Evolutionary conservation across 2,888 invertebrate genomes (phyloP), one percentile per base, ranked within the genome.

Genomic region (Fabriciana adippe): DNA sequence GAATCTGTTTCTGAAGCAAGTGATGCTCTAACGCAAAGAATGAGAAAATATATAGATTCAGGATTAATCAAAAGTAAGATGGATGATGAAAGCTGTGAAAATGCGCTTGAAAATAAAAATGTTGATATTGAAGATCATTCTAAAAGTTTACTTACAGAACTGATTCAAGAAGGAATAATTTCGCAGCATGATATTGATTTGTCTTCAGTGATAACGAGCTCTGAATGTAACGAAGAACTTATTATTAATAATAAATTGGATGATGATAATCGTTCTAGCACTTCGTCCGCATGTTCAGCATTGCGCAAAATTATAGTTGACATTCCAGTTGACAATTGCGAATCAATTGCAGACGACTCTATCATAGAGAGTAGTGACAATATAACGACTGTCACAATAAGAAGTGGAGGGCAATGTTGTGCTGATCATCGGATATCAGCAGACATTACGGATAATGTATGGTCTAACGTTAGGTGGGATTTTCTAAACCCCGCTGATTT

Each of bases 1-100:
- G 92, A 92, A 73, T 90, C 89, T 5, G 87, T 94, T 6, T 93
- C 93, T 0, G 91, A 90, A 79, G 90, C 88, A 11, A 93, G 93
- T 69, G 89, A 89, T 72, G 86, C 89, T 41, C 83, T 93, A 4
- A 90, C 91, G 21, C 90, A 91, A 78, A 86, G 93, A 31, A 90
- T 93, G 91, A 85, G 88, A 65, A 92, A 91, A 78, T 93, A 93
- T 65, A 88, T 93, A 18, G 93, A 93, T 76, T 92, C 93, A 13
- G 93, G 93, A n/a, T 77, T 93, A 67, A 73, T 93, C n/a, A 82
- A 81, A 45, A 88, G 78, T 66, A 85, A 87, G 70, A 73, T 70
- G 26, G 84, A 81, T 59, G 78, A 76, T 68, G 79, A 83, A 53
- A 55, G 64, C 21, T 81, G 82, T 3, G 81, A 82, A 26, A 66